Conservation (phyloP, 1,140 invertebrate genomes). For the Drosophila kohkoa region DNA sequence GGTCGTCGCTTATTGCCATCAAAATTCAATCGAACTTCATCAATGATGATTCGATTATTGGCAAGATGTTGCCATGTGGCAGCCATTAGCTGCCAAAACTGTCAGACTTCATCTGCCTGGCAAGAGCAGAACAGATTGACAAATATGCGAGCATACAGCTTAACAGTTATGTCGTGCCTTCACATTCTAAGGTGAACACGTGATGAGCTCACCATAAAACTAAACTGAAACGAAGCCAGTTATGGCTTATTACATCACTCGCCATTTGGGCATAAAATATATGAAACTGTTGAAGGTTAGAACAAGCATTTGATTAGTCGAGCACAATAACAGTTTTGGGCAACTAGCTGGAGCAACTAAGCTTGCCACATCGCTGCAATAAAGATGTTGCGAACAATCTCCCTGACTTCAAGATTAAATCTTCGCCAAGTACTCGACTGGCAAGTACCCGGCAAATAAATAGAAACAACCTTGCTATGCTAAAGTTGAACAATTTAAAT, state of each 20-base stretch:
- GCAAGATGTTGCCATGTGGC: conserved; percentile 26
- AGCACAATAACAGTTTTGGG: not conserved
- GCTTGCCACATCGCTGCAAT: not conserved
- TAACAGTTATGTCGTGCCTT: conserved; percentile 52
- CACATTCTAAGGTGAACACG: conserved; percentile 44
- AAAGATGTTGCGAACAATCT: not conserved
- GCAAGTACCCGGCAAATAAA: not conserved
- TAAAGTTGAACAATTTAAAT: not conserved
- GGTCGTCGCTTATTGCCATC: conserved; percentile 19
- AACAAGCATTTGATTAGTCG: conserved; percentile 3
- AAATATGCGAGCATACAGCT: conserved; percentile 9
- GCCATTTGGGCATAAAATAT: not conserved
- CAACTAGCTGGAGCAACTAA: not conserved
- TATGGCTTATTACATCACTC: conserved; percentile 39
- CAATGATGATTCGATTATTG: conserved; percentile 64
- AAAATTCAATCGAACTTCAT: conserved; percentile 44
- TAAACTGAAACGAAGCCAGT: conserved; percentile 28
- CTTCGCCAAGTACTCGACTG: too few species aligned
- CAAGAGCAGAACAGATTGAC: conserved; percentile 18
- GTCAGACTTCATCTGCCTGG: not conserved
- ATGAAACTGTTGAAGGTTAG: conserved; percentile 5
- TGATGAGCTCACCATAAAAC: conserved; percentile 43
- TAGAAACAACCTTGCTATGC: not conserved
- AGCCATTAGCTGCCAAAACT: conserved; percentile 19
- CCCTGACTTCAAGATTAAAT: too few species aligned